Evolutionary conservation across 2,113 vertebrate genomes (phyloP).

Genomic region (Amblyopsis rosae): DNA sequence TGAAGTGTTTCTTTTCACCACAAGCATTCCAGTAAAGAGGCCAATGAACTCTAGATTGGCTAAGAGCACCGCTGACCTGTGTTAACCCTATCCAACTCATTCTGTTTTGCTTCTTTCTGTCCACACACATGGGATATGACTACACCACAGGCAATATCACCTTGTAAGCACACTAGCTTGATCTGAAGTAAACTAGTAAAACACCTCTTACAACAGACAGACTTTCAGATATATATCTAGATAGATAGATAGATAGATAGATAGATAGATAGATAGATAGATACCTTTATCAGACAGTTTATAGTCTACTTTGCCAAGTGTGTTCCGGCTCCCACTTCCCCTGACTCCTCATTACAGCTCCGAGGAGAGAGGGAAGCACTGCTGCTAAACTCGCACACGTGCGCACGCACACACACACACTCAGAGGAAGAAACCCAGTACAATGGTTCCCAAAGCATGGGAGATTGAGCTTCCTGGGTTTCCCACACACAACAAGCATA

Average conservation of each 20-base stretch:
- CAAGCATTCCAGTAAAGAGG: conserved; percentile 24
- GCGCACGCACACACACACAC: conserved; percentile 17
- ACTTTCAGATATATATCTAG: not conserved
- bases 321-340: conserved; percentile 58
- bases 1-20: conserved; percentile 42
- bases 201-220: conserved; percentile 28
- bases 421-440: conserved; percentile 65
- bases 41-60: conserved; percentile 64
- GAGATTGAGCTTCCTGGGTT: conserved; percentile 75
- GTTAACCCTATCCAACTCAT: conserved; percentile 25
- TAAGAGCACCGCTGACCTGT: conserved; percentile 52
- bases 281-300: conserved; percentile 50
- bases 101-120: conserved; percentile 49
- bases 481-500: conserved; percentile 75
- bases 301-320: conserved; percentile 65
- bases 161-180: conserved; percentile 1
- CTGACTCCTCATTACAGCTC: conserved; percentile 64
- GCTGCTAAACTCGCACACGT: conserved; percentile 38
- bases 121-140: conserved; percentile 61
- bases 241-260: not conserved
- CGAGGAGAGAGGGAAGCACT: conserved; percentile 53
- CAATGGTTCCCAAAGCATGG: conserved; percentile 73
- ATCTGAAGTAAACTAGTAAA: conserved; percentile 16
- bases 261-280: conserved; percentile 35
- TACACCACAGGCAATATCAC: not conserved